phyloP scores from a whole-genome alignment of 2,113 vertebrate genomes.

The Otolemur garnettii region DNA sequence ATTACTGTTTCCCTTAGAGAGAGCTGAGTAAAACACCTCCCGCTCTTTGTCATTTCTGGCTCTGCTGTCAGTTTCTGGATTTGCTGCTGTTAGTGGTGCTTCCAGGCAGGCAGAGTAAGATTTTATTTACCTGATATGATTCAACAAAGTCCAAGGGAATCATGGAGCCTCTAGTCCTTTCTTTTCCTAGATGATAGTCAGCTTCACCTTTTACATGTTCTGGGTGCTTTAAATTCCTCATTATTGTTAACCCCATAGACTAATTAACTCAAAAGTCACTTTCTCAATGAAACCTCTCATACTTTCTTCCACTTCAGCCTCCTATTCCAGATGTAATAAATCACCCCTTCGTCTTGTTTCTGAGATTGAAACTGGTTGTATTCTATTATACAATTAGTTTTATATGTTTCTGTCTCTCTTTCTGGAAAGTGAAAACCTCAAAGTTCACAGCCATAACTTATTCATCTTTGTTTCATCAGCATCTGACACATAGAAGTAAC shows the following conservation, averaged over 20 bases:
- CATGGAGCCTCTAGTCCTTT: background rate
- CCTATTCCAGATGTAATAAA: background rate
- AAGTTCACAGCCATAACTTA: background rate
- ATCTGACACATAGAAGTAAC: background rate
- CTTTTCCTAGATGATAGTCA: background rate
- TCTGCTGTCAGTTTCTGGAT: slow-evolving; percentile 7
- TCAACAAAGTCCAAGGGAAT: background rate
- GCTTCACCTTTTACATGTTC: background rate
- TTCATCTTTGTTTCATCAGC: background rate
- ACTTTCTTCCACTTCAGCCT: background rate
- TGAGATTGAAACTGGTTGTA: background rate
- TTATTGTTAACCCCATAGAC: background rate
- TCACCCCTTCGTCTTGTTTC: background rate
- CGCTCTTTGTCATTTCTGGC: slow-evolving; percentile 60
- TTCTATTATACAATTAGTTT: background rate
- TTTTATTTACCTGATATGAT: background rate
- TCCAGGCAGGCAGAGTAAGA: background rate
- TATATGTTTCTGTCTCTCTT: background rate
- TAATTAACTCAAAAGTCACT: background rate
- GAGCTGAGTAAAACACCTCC: slow-evolving; percentile 65
- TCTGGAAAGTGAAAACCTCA: background rate
- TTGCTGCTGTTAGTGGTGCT: slow-evolving; percentile 10
- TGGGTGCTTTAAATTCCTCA: background rate
- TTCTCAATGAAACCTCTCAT: background rate
- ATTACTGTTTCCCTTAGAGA: slow-evolving; percentile 69